Base-by-base conservation (phyloP, 2,113 vertebrate species). In the Merops nubicus region DNA sequence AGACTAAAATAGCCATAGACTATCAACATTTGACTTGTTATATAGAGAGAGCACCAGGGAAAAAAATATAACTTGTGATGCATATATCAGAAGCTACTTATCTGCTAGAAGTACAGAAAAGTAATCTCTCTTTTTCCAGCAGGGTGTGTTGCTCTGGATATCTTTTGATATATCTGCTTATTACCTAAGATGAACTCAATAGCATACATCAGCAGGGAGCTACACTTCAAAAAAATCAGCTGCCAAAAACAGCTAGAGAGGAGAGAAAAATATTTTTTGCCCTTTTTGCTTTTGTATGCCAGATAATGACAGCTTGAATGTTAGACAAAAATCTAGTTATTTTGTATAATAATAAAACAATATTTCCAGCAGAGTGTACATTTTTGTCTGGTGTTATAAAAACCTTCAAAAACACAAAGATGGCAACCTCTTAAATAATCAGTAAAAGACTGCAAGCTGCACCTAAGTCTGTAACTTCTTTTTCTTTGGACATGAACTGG, bases 101-200 rank as follows among this genome's bases (percentile, higher is more conserved):
- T 43, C 56, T 62, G 64, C 72, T 91, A 91, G 45, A 79, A 74
- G 63, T 2, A 67, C 18, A 85, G 50, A 92, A 91, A 81, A 31
- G 20, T 38, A 93, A 77, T 59, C 63, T 60, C 74, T 77, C 88
- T 31, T 75, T 96, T 96, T 96, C 72, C 92, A 96, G 96, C 83
- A 91, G 64, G 34, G 53, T 91, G 31, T 85, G 75, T 67, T 95
- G 68, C 92, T 93, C 88, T 78, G 90, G 67, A 43, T 95, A 78
- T 93, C 88, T 90, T 91, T 63, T 70, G 59, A 90, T 83, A 43
- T 54, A 83, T 81, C 78, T 84, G 78, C 85, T 94, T 96, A 89
- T 93, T 94, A 86, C 90, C 38, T 20, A 93, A 95, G 79, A 88
- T 81, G 68, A 53, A 81, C 59, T 87, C 88, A 92, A 84, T 17